These are phyloP conservation scores for Acropora yongei DNA, from an alignment of 64 coral and sea anemone genomes.

Conservation along the genomic window DNA sequence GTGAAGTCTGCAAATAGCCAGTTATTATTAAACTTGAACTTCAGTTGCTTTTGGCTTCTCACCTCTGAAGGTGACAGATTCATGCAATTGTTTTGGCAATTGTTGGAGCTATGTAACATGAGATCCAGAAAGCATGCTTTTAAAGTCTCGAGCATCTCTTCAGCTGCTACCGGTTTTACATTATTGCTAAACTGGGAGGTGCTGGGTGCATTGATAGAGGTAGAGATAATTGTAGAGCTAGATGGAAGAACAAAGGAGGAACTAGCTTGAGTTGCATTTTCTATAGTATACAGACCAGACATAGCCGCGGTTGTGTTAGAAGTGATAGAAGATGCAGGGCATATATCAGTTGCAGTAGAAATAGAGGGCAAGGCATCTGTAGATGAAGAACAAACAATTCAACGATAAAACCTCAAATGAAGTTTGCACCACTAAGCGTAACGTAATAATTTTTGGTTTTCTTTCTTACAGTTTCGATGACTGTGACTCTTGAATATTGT, in stretches of 20 bases:
- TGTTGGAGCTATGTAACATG: slow-evolving; percentile 12
- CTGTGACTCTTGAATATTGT: too few species aligned
- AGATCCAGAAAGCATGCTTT: not conserved
- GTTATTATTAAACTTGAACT: slow-evolving; percentile 29
- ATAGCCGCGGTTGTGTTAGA: not conserved
- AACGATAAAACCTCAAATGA: slow-evolving; percentile 3
- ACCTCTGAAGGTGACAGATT: slow-evolving; percentile 16
- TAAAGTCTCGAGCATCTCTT: slow-evolving; percentile 30
- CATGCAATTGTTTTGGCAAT: slow-evolving; percentile 27
- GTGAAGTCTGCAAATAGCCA: slow-evolving; percentile 31
- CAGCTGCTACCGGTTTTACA: slow-evolving; percentile 1
- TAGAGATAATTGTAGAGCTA: not conserved
- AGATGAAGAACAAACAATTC: not conserved
- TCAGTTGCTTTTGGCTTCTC: not conserved
- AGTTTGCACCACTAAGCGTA: slow-evolving; percentile 12
- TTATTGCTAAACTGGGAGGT: slow-evolving; percentile 1
- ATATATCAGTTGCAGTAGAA: slow-evolving; percentile 17
- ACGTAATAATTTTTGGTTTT: not conserved
- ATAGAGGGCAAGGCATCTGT: slow-evolving; percentile 1
- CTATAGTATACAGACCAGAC: not conserved
- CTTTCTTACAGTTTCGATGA: not conserved
- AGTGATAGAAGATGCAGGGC: slow-evolving; percentile 5
- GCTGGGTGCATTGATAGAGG: not conserved
- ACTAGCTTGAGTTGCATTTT: not conserved
- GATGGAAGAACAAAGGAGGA: slow-evolving; percentile 12